Conservation (phyloP, 2,888 invertebrate species). For the Sesia bembeciformis region DNA sequence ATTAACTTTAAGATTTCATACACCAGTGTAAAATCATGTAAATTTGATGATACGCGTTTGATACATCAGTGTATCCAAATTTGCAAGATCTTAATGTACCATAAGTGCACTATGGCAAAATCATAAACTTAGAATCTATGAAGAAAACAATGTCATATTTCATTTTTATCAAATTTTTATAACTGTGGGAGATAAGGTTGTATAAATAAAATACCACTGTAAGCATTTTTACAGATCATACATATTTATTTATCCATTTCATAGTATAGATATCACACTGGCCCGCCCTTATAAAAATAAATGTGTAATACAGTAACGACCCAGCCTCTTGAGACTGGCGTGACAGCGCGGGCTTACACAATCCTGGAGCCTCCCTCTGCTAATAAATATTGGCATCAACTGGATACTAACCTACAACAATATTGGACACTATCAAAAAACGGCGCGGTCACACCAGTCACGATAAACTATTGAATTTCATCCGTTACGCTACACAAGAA, state of each 20-base stretch:
- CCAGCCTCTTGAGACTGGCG: conserved; percentile 48
- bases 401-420: conserved; percentile 59
- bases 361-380: conserved; percentile 21
- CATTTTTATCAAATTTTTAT: no score
- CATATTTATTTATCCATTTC: conserved; percentile 74
- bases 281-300: conserved; percentile 75
- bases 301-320: conserved; percentile 70
- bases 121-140: no score
- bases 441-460: conserved; percentile 50
- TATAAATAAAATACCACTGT: conserved; percentile 35
- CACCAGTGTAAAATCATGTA: no score
- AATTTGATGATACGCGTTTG: no score
- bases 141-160: no score
- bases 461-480: conserved; percentile 42
- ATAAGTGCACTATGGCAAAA: no score
- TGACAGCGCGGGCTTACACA: conserved; percentile 36
- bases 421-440: conserved; percentile 48
- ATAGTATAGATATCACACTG: conserved; percentile 75
- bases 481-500: conserved; percentile 33
- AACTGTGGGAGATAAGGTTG: no score
- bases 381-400: conserved; percentile 57
- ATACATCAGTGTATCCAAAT: no score
- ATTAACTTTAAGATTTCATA: no score
- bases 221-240: conserved; percentile 74
- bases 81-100: no score